A percentile compares a stretch with the other conserved stretches of the same genome.
Evolutionary conservation across 2,113 vertebrate genomes (phyloP).

Genomic region (Entelurus aequoreus): DNA sequence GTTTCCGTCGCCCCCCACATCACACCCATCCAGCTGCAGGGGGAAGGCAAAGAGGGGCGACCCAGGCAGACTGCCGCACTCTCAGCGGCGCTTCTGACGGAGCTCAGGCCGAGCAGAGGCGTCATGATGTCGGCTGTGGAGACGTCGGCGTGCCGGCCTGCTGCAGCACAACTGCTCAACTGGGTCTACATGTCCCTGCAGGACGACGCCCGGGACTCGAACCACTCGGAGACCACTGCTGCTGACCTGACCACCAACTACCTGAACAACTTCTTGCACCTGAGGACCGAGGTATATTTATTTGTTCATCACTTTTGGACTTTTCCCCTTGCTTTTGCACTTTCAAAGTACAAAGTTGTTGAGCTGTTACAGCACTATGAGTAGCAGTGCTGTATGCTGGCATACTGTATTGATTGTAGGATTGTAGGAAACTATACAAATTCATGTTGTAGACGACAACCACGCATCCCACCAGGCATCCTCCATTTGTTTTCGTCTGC

Average conservation of each 20-base stretch:
- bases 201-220: conserved; percentile 77
- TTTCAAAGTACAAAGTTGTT: too few species aligned
- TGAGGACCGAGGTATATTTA: conserved; percentile 79
- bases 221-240: conserved; percentile 60
- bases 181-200: conserved; percentile 94
- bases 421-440: too few species aligned
- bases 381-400: too few species aligned
- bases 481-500: too few species aligned
- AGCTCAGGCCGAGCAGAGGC: conserved; percentile 49
- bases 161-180: conserved; percentile 90
- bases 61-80: too few species aligned
- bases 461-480: too few species aligned
- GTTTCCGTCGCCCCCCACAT: conserved; percentile 16
- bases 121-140: conserved; percentile 89
- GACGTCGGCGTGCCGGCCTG: conserved; percentile 81
- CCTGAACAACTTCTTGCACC: conserved; percentile 89
- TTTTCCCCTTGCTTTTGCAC: too few species aligned
- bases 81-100: conserved; percentile 30
- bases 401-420: too few species aligned
- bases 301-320: too few species aligned
- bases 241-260: conserved; percentile 83
- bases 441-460: too few species aligned
- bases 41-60: conserved; percentile 32
- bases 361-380: too few species aligned
- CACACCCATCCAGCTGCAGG: conserved; percentile 16